Evolutionary conservation across 2,113 vertebrate species (phyloP).

Genomic region (Rhipidura dahli): DNA sequence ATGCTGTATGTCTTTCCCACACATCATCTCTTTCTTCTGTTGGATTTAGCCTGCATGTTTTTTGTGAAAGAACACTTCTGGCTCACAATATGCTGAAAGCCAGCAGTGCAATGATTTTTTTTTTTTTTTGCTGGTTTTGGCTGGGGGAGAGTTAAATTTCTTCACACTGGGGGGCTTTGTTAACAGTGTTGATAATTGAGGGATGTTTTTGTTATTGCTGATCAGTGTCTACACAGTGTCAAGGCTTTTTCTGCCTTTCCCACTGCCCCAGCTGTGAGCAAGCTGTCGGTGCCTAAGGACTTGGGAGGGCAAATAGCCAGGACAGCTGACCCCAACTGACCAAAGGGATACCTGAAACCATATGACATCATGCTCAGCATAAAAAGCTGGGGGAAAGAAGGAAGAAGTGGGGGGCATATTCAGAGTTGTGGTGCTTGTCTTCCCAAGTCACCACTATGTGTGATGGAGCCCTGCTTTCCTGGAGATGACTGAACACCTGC

Average conservation of each 20-base stretch:
- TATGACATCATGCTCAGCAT: not conserved
- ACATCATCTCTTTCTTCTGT: not conserved
- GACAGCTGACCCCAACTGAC: not conserved
- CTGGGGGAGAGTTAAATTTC: not conserved
- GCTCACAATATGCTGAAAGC: not conserved
- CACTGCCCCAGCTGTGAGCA: not conserved
- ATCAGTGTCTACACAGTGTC: not conserved
- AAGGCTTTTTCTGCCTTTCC: not conserved
- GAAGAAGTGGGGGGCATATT: no score
- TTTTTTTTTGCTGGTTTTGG: not conserved
- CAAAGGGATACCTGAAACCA: not conserved
- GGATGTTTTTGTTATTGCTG: not conserved
- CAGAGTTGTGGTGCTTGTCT: not conserved
- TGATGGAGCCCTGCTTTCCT: not conserved
- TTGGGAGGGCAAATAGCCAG: not conserved
- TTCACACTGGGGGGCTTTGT: not conserved
- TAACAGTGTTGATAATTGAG: not conserved
- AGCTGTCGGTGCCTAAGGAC: not conserved
- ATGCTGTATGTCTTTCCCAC: accelerated
- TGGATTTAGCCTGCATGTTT: not conserved
- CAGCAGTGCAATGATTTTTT: not conserved
- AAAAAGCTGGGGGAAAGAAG: not conserved
- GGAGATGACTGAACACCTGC: not conserved
- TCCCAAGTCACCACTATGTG: no score
- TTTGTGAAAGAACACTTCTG: not conserved